phyloP scores from a whole-genome alignment of 2,113 vertebrate species.

The Canis aureus region DNA sequence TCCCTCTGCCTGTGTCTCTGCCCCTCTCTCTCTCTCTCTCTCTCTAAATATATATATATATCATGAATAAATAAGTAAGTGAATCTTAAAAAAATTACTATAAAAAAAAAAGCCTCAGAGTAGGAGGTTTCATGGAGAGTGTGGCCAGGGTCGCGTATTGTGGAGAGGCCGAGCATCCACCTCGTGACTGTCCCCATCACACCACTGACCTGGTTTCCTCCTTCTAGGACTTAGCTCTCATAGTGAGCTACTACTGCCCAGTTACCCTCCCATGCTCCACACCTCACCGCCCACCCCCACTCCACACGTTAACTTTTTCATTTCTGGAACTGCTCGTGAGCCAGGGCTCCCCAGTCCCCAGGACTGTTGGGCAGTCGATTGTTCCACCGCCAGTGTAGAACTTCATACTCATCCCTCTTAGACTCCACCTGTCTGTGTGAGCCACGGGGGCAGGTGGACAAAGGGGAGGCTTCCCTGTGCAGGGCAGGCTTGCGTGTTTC shows the following conservation, averaged over 20 bases:
- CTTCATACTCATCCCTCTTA: neutral
- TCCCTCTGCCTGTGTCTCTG: too few species aligned
- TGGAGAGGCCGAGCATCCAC: fast-evolving
- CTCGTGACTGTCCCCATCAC: fast-evolving
- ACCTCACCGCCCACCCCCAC: neutral
- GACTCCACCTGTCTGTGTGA: neutral
- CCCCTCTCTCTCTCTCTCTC: too few species aligned
- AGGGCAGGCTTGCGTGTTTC: neutral
- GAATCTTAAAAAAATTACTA: too few species aligned
- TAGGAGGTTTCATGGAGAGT: fast-evolving
- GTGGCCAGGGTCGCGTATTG: neutral
- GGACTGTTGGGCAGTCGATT: too few species aligned
- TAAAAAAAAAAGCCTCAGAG: neutral
- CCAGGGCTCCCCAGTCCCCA: neutral
- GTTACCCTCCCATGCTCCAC: neutral
- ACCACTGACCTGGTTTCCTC: neutral
- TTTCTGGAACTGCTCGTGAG: neutral
- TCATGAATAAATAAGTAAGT: too few species aligned
- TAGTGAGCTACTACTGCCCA: neutral
- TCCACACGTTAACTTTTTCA: too few species aligned
- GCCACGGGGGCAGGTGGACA: neutral
- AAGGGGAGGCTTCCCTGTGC: neutral
- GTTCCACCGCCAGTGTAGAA: neutral
- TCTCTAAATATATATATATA: too few species aligned
- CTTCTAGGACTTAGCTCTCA: neutral